A percentile compares a stretch with the other conserved stretches of the same genome.
Conservation (phyloP, 2,797 vertebrate genomes). For the Hapalemur alaotrensis region DNA sequence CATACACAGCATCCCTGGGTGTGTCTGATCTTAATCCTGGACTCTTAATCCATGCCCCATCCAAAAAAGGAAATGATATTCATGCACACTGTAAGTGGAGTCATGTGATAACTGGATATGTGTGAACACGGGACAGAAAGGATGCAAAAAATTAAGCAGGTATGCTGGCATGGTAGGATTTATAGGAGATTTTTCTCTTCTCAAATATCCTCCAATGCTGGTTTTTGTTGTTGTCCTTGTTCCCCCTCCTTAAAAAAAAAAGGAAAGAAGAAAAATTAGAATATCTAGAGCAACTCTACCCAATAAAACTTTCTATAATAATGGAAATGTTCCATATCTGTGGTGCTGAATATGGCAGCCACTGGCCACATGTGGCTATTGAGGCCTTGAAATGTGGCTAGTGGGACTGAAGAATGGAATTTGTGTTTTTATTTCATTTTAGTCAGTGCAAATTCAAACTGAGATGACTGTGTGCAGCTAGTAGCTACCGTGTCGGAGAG, state of each 20-base stretch:
- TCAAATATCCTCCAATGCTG: not conserved
- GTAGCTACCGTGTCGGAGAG: not conserved
- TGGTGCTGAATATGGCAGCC: fast-evolving
- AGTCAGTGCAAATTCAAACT: not conserved
- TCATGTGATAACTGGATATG: not conserved
- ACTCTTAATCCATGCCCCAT: not conserved
- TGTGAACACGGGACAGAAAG: not conserved
- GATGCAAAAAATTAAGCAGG: not conserved
- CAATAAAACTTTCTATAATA: not conserved
- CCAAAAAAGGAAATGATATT: not conserved
- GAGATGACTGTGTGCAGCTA: not conserved
- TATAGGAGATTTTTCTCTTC: not conserved
- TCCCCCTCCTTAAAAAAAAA: not conserved
- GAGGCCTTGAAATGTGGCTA: not conserved
- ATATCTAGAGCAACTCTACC: not conserved
- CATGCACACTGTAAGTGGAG: not conserved
- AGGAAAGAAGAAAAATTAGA: not conserved
- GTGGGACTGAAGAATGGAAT: not conserved
- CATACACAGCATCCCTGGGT: too few species aligned
- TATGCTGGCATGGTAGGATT: not conserved
- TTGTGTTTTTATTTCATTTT: not conserved
- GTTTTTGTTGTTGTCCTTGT: not conserved
- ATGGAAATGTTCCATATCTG: not conserved
- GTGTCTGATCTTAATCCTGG: not conserved
- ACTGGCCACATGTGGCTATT: not conserved